Percentiles rank a stretch among this genome's conserved stretches.
These are phyloP conservation scores for Opisthograptis luteolata DNA, from an alignment of 2,888 invertebrate species.

Conservation along the genomic window DNA sequence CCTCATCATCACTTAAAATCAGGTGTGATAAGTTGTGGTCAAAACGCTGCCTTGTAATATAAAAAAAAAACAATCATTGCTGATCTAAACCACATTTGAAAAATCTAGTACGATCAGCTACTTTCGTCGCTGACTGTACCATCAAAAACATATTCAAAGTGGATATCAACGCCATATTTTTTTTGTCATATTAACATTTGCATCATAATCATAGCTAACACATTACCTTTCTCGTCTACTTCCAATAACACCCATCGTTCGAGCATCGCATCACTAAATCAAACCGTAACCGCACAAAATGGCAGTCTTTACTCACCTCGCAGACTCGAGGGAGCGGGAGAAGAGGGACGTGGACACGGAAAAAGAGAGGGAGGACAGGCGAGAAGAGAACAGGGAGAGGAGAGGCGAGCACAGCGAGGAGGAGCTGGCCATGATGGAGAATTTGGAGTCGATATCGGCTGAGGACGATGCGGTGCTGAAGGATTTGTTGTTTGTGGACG, in stretches of 20 bases:
- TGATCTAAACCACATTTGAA: too few relatives aligned
- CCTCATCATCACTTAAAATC: too few relatives aligned
- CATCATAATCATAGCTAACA: too few relatives aligned
- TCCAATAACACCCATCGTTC: neutral
- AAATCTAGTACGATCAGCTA: too few relatives aligned
- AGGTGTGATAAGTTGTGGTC: too few relatives aligned
- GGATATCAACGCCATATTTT: too few relatives aligned
- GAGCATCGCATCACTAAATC: neutral
- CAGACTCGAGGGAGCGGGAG: conserved; percentile 40
- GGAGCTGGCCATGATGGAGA: conserved; percentile 36
- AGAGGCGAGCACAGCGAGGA: conserved; percentile 41
- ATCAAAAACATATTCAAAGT: too few relatives aligned
- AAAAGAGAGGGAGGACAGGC: conserved; percentile 41
- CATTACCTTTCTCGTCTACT: too few relatives aligned
- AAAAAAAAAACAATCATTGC: too few relatives aligned
- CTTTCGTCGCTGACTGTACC: too few relatives aligned
- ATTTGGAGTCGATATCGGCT: conserved; percentile 36
- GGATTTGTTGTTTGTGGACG: conserved; percentile 65
- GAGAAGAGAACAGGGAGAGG: conserved; percentile 37
- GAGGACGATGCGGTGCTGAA: conserved; percentile 63
- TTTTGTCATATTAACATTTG: too few relatives aligned
- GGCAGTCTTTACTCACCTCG: conserved; percentile 34
- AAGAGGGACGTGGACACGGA: conserved; percentile 42
- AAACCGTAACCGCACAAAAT: conserved; percentile 4
- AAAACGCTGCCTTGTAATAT: too few relatives aligned